Conservation (phyloP, 2,113 vertebrate genomes). For the Xiphias gladius region DNA sequence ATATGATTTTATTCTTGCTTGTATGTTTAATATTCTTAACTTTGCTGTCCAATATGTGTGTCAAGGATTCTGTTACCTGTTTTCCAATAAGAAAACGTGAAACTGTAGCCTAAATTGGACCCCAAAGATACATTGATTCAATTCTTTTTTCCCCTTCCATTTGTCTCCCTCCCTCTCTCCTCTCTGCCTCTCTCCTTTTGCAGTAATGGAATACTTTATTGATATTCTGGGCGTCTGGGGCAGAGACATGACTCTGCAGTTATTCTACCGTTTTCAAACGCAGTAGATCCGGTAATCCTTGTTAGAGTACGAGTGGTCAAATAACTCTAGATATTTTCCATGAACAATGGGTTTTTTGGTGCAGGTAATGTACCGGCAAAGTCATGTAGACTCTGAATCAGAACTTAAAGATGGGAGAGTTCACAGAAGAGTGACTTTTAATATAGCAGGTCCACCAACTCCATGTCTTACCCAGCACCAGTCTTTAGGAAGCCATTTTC, state of each 20-base stretch:
- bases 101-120: slow-evolving; percentile 48
- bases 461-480: background rate
- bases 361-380: background rate
- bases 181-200: slow-evolving; percentile 66
- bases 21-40: background rate
- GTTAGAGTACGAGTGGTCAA: slow-evolving; percentile 14
- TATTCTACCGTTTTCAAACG: slow-evolving; percentile 68
- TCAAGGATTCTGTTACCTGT: slow-evolving; percentile 12
- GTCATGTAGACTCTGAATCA: background rate
- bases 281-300: slow-evolving; percentile 60
- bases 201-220: slow-evolving; percentile 83
- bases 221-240: slow-evolving; percentile 73
- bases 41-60: slow-evolving; percentile 19
- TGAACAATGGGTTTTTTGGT: background rate
- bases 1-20: background rate
- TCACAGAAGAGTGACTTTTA: background rate
- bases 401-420: background rate
- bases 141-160: slow-evolving; percentile 39
- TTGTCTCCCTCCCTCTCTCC: slow-evolving; percentile 47
- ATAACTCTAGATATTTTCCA: slow-evolving; percentile 27
- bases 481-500: background rate
- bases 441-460: background rate
- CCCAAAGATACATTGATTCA: slow-evolving; percentile 48
- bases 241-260: slow-evolving; percentile 81
- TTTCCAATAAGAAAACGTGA: slow-evolving; percentile 35